phyloP scores from a whole-genome alignment of 2,888 invertebrate species.

The Ennomos quercinarius region DNA sequence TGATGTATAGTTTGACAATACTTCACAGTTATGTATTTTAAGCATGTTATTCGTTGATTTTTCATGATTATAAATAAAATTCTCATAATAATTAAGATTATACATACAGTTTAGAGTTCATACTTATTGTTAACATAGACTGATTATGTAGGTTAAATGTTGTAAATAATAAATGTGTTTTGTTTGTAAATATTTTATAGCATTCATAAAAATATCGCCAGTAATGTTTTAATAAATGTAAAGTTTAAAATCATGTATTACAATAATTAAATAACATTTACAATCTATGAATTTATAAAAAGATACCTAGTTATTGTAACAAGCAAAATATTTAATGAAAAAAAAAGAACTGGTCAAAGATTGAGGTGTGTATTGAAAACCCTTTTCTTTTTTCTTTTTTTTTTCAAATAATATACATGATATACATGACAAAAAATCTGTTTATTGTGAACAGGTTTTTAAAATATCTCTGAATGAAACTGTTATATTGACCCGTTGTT shows the following conservation, averaged over 20 bases:
- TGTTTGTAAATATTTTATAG: constrained; percentile 55
- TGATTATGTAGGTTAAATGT: constrained; percentile 69
- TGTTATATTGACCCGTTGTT: too few relatives aligned
- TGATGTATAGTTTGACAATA: constrained; percentile 32
- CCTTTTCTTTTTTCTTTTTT: too few relatives aligned
- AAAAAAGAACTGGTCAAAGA: too few relatives aligned
- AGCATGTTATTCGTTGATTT: constrained; percentile 2
- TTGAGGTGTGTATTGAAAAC: too few relatives aligned
- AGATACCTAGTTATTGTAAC: neutral
- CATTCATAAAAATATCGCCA: constrained; percentile 42
- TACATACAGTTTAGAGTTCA: constrained; percentile 34
- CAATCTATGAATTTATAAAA: neutral
- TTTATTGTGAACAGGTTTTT: too few relatives aligned
- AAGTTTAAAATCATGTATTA: constrained; percentile 4
- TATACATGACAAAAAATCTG: too few relatives aligned
- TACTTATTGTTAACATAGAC: constrained; percentile 71
- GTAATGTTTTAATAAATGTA: constrained; percentile 30
- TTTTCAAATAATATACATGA: too few relatives aligned
- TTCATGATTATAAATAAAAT: constrained; percentile 5
- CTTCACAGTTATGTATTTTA: constrained; percentile 31
- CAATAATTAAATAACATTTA: constrained; percentile 2
- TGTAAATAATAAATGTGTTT: constrained; percentile 55
- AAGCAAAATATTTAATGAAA: too few relatives aligned
- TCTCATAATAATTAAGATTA: constrained; percentile 10
- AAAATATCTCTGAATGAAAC: too few relatives aligned